These are phyloP conservation scores for Bryconaethiops microstoma DNA, from an alignment of 2,797 vertebrate species.

Conservation along the genomic window DNA sequence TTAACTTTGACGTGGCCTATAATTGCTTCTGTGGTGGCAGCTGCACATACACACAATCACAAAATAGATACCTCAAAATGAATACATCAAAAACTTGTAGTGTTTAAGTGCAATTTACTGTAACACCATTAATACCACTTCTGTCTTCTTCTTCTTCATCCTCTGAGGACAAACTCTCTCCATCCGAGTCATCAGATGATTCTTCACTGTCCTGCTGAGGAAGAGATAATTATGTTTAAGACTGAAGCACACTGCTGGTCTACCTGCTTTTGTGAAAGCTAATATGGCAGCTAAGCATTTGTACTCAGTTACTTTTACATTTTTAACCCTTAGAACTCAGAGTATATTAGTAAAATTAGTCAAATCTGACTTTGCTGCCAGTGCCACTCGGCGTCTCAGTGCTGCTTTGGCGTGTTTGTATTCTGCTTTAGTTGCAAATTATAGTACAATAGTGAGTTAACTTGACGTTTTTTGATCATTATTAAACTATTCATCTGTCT, in stretches of 20 bases:
- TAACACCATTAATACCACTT: constrained; percentile 27
- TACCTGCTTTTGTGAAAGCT: too few species aligned
- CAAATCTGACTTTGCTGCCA: too few species aligned
- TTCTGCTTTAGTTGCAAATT: too few species aligned
- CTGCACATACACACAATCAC: constrained; percentile 10
- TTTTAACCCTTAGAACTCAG: too few species aligned
- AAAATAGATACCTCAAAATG: not conserved
- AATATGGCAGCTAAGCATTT: too few species aligned
- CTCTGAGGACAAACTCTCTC: constrained; percentile 12
- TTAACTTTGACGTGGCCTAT: constrained; percentile 62
- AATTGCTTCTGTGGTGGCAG: constrained; percentile 43
- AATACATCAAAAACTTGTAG: not conserved
- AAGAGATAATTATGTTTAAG: not conserved
- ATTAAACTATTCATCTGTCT: too few species aligned
- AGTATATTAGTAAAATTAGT: too few species aligned
- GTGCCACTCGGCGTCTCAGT: too few species aligned
- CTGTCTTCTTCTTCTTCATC: constrained; percentile 28
- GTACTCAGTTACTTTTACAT: too few species aligned
- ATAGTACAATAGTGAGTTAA: too few species aligned
- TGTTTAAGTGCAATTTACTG: not conserved
- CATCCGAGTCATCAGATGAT: not conserved
- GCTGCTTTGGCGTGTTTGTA: too few species aligned
- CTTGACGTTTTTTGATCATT: too few species aligned
- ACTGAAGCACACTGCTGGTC: not conserved
- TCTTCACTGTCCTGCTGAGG: constrained; percentile 37